Percentiles rank a stretch among this genome's conserved stretches.
Conservation (phyloP, 1,140 invertebrate species). For the Eupeodes corollae region DNA sequence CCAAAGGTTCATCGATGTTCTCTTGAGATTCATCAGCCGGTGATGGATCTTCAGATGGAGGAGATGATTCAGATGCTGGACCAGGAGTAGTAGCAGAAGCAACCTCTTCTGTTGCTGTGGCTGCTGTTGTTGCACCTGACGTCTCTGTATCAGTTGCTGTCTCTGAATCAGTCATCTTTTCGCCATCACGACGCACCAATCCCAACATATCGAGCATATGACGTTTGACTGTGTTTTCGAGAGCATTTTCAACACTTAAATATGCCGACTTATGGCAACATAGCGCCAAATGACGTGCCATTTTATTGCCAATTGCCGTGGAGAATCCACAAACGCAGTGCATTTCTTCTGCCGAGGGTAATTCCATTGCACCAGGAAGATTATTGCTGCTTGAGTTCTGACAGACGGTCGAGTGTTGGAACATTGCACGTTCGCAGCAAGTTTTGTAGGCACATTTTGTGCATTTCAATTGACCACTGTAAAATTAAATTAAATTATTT, state of each 20-base stretch:
- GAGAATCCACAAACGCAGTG: constrained; percentile 64
- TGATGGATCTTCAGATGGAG: too few relatives aligned
- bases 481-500: constrained; percentile 15
- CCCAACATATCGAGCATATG: constrained; percentile 46
- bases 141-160: background rate
- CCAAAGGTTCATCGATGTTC: too few relatives aligned
- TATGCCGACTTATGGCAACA: constrained; percentile 53
- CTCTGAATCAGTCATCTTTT: constrained; percentile 17
- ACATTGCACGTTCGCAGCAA: constrained; percentile 61
- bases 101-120: background rate
- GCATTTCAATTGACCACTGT: constrained; percentile 58
- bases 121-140: constrained; percentile 9
- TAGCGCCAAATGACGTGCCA: constrained; percentile 50
- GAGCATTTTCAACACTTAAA: constrained; percentile 43
- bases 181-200: constrained; percentile 37
- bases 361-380: constrained; percentile 36
- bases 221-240: constrained; percentile 42
- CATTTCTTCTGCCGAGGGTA: constrained; percentile 47
- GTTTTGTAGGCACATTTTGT: constrained; percentile 63
- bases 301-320: constrained; percentile 53
- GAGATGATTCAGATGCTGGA: too few relatives aligned
- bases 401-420: constrained; percentile 54
- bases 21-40: too few relatives aligned
- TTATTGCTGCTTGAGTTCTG: constrained; percentile 29
- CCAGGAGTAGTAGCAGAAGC: too few relatives aligned